Base-by-base conservation (phyloP, 1,140 invertebrate species). In the Bombus cullumanus region DNA sequence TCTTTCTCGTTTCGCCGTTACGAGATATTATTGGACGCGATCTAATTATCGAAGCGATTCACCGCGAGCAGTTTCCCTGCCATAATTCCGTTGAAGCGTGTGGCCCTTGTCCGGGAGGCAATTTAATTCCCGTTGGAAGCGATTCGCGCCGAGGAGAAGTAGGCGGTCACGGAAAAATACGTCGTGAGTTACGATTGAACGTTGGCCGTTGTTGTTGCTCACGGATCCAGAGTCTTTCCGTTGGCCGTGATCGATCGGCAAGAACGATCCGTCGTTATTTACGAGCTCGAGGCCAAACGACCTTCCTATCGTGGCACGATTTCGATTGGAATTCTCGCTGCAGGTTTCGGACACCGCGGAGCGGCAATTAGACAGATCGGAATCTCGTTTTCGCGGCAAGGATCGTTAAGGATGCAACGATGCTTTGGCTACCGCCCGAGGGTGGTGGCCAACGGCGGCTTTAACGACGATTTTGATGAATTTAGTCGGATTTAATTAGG, bases 401-500 rank as follows among this genome's bases (percentile, higher is more conserved):
- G 86, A 83, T 90, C 88, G 88, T 88, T 90, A 90, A 84, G 72
- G 73, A 57, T 13, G 34, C 66, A n/a, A 78, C 68, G 53, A n/a
- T 34, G 41, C 31, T 15, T n/a, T 25, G 53, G 57, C 31, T 31
- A 39, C 39, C n/a, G 74, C 75, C 87, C 62, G 64, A 80, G 84
- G 87, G 47, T 41, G 79, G 75, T 13, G 74, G 39, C 66, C 72
- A 73, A 73, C 72, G 80, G 74, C 69, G 73, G 75, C 69, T 90
- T 91, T 92, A 93, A 93, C 89, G 88, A 91, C 85, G 85, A 93
- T 92, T 94, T 94, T 93, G 92, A 94, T 91, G 91, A 92, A 93
- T 93, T 93, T 92, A 90, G 91, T 91, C 86, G 86, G 85, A 90
- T 92, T 92, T 94, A 93, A 94, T 93, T 94, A 93, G 92, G 86